Evolutionary conservation across 2,888 invertebrate genomes (phyloP).

Genomic region (Anodontia alba): DNA sequence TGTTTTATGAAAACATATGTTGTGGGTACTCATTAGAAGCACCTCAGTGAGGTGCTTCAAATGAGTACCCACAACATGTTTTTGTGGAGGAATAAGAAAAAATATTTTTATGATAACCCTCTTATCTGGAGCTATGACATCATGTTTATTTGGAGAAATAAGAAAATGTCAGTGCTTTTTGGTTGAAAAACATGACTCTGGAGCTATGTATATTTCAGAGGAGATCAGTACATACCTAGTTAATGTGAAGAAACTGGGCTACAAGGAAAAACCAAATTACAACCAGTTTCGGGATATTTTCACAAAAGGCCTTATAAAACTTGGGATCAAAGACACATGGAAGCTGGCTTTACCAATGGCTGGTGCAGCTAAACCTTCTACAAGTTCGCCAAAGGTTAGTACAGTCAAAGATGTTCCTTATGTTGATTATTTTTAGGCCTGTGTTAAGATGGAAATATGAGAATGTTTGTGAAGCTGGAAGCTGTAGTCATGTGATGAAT

Average conservation of each 20-base stretch:
- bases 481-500: no score
- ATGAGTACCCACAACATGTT: no score
- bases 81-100: no score
- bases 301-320: conserved; percentile 87
- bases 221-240: conserved; percentile 89
- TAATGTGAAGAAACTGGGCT: conserved; percentile 90
- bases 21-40: no score
- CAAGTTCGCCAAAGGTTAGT: conserved; percentile 55
- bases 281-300: conserved; percentile 90
- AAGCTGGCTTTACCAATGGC: conserved; percentile 64
- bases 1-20: no score
- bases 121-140: no score
- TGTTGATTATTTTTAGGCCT: neutral
- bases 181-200: no score
- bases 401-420: neutral
- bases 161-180: no score
- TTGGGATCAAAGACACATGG: conserved; percentile 74
- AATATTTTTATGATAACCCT: no score
- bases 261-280: conserved; percentile 92
- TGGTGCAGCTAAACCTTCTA: conserved; percentile 29
- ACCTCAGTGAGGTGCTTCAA: no score
- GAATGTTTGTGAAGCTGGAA: neutral
- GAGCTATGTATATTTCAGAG: conserved; percentile 73
- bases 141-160: no score
- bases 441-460: neutral